These are phyloP conservation scores for Ormyrus pomaceus DNA, from an alignment of 2,888 invertebrate genomes.

Conservation along the genomic window DNA sequence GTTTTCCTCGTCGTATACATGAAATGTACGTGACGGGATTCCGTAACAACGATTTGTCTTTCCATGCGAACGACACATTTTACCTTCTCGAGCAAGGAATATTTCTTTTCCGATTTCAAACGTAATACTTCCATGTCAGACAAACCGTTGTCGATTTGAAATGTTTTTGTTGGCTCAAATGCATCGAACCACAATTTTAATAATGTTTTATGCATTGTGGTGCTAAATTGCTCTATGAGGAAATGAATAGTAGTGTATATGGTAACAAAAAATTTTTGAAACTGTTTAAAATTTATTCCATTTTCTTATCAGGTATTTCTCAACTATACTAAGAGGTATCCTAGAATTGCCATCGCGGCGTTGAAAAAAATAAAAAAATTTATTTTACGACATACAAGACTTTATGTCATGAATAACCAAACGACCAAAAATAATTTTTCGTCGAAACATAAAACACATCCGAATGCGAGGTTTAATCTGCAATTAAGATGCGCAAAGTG, in stretches of 20 bases:
- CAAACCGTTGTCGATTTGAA: slow-evolving; percentile 13
- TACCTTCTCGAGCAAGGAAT: neutral
- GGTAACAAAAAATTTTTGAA: too few relatives aligned
- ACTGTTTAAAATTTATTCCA: too few relatives aligned
- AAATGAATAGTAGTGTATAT: too few relatives aligned
- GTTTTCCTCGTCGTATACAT: neutral
- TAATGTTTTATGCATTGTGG: too few relatives aligned
- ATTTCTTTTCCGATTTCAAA: slow-evolving; percentile 20
- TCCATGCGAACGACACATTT: slow-evolving; percentile 16
- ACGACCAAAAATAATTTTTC: slow-evolving; percentile 25
- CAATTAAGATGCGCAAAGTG: neutral
- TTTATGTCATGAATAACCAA: too few relatives aligned
- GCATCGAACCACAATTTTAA: neutral
- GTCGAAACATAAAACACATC: neutral
- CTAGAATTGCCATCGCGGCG: too few relatives aligned
- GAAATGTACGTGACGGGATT: slow-evolving; percentile 21
- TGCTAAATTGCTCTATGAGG: too few relatives aligned
- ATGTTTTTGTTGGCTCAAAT: too few relatives aligned
- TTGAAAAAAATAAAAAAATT: too few relatives aligned
- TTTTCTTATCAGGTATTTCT: too few relatives aligned
- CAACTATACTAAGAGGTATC: too few relatives aligned
- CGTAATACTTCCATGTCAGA: neutral
- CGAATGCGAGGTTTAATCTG: neutral
- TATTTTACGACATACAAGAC: too few relatives aligned
- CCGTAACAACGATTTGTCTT: slow-evolving; percentile 32